A percentile compares a stretch with the other conserved stretches of the same genome.
Evolutionary conservation across 2,113 vertebrate species (phyloP).

Genomic region (Aythya baeri): DNA sequence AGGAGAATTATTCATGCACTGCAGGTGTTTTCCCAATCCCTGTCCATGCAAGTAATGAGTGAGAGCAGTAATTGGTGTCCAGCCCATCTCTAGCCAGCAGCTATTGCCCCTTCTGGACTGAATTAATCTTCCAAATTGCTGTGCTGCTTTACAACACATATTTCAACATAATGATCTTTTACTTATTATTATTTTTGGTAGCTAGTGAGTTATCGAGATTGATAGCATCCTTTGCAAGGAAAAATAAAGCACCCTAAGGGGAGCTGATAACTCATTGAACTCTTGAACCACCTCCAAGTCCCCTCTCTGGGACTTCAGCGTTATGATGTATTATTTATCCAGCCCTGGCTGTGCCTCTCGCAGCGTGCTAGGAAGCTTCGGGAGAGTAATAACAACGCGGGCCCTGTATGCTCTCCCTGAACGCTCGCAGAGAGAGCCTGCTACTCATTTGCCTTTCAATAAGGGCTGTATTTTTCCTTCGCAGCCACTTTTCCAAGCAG

Average conservation of each 20-base stretch:
- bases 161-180: constrained; percentile 67
- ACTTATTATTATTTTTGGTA: constrained; percentile 65
- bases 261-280: constrained; percentile 59
- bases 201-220: constrained; percentile 51
- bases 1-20: constrained; percentile 65
- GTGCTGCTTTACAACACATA: constrained; percentile 55
- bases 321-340: constrained; percentile 65
- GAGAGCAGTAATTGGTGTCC: constrained; percentile 66
- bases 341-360: constrained; percentile 21
- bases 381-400: neutral
- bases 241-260: neutral
- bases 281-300: constrained; percentile 62
- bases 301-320: constrained; percentile 46
- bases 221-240: constrained; percentile 59
- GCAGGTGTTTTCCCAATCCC: constrained; percentile 57
- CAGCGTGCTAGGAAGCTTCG: constrained; percentile 1
- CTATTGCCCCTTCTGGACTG: constrained; percentile 63
- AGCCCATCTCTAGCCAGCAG: constrained; percentile 57
- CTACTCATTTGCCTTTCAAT: constrained; percentile 19
- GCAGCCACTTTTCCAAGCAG: neutral
- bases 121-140: constrained; percentile 69
- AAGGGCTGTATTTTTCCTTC: neutral
- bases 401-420: neutral
- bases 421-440: neutral
- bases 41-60: constrained; percentile 50